phyloP scores from a whole-genome alignment of 2,888 invertebrate species.

The Lumbricus terrestris region DNA sequence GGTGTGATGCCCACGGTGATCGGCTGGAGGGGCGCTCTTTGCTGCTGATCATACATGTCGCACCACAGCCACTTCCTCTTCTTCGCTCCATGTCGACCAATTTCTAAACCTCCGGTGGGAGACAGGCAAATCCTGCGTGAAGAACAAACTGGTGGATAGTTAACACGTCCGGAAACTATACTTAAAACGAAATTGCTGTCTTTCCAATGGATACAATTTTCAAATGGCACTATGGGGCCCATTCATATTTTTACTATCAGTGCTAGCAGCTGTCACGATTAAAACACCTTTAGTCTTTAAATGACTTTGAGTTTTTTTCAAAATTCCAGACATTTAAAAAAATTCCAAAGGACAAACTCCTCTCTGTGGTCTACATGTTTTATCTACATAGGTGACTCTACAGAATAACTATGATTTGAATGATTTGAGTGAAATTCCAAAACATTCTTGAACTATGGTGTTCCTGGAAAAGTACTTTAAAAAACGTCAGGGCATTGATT shows the following conservation, averaged over 20 bases:
- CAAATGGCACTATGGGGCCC: background rate
- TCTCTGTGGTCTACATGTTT: background rate
- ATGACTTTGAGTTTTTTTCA: background rate
- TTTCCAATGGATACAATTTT: background rate
- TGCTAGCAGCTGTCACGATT: background rate
- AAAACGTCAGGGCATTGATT: background rate
- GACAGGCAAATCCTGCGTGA: background rate
- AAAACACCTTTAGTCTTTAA: background rate
- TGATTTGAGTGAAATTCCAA: background rate
- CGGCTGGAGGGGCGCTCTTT: slow-evolving; percentile 8
- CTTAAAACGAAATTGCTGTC: background rate
- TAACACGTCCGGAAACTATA: background rate
- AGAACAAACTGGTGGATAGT: background rate
- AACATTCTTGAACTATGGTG: background rate
- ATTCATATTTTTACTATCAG: background rate
- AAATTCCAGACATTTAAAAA: background rate
- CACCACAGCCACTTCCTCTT: slow-evolving; percentile 13
- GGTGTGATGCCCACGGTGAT: background rate
- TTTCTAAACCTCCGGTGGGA: background rate
- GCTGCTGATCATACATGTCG: slow-evolving; percentile 7
- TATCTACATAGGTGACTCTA: background rate
- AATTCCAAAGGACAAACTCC: background rate
- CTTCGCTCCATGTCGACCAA: background rate
- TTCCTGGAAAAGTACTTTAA: background rate
- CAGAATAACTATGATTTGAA: background rate